phyloP scores from a whole-genome alignment of 2,113 vertebrate genomes.

The Sceloporus tristichus region DNA sequence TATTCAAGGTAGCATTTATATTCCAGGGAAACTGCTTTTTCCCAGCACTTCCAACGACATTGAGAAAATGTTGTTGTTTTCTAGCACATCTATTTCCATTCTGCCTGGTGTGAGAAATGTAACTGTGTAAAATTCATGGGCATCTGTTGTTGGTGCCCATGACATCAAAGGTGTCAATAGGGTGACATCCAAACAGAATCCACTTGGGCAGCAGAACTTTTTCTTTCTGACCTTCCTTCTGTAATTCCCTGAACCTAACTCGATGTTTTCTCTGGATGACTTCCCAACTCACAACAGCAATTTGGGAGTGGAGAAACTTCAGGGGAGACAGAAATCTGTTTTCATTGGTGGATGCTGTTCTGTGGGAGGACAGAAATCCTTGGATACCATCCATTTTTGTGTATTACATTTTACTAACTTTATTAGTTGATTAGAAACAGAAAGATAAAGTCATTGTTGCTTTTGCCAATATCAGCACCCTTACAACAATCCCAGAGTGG shows the following conservation, averaged over 20 bases:
- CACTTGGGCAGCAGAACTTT: neutral
- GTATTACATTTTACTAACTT: neutral
- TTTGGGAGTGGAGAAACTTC: neutral
- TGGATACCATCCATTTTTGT: neutral
- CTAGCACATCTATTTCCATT: neutral
- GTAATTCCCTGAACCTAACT: neutral
- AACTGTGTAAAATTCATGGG: neutral
- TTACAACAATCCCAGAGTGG: neutral
- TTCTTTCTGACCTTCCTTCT: neutral
- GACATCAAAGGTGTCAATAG: neutral
- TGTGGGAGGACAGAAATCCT: too few species aligned
- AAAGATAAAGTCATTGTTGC: neutral
- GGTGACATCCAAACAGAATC: neutral
- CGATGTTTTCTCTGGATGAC: neutral
- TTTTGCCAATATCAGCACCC: neutral
- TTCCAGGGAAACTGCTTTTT: neutral
- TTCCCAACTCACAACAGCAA: neutral
- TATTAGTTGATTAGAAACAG: neutral
- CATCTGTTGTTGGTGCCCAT: neutral
- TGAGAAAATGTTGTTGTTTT: neutral
- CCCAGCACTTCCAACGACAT: neutral
- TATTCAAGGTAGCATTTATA: constrained; percentile 2
- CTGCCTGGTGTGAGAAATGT: neutral
- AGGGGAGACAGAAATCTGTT: neutral
- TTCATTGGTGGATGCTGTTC: neutral